These are phyloP conservation scores for Lytechinus pictus DNA, from an alignment of 35 echinoderm and acorn worm genomes.

Conservation along the genomic window DNA sequence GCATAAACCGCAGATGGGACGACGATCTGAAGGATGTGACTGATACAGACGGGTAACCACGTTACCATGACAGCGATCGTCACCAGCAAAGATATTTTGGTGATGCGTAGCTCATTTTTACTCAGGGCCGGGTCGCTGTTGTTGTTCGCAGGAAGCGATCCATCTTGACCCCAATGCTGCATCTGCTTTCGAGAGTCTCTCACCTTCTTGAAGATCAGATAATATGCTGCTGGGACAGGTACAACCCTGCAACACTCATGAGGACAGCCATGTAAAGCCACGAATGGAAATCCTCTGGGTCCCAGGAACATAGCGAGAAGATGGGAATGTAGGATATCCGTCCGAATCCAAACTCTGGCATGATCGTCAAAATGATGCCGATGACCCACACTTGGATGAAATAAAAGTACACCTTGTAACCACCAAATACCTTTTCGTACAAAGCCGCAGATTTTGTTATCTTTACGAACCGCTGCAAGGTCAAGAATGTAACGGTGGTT, in stretches of 20 bases:
- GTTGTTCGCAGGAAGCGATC: not conserved
- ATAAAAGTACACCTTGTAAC: not conserved
- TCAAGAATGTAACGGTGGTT: not conserved
- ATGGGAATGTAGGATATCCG: constrained; percentile 22
- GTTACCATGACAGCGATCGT: constrained; percentile 63
- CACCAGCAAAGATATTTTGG: constrained; percentile 64
- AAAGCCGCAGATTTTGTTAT: constrained; percentile 7
- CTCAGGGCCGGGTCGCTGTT: not conserved
- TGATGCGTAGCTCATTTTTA: constrained; percentile 68
- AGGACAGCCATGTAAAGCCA: constrained; percentile 57
- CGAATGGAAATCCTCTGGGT: constrained; percentile 46
- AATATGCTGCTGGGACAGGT: constrained; percentile 70
- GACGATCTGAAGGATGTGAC: constrained; percentile 63
- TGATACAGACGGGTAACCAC: constrained; percentile 72
- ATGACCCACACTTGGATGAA: not conserved
- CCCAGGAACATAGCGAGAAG: constrained; percentile 44
- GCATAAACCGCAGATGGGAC: constrained; percentile 53
- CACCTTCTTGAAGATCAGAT: constrained; percentile 57
- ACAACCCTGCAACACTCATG: not conserved
- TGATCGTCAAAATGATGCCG: not conserved
- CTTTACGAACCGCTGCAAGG: constrained; percentile 27
- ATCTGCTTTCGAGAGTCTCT: constrained; percentile 48
- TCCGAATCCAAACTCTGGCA: constrained; percentile 64
- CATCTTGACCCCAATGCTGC: not conserved
- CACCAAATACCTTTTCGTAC: not conserved